These are phyloP conservation scores for Cephalopterus ornatus DNA, from an alignment of 2,113 vertebrate species.

Conservation along the genomic window DNA sequence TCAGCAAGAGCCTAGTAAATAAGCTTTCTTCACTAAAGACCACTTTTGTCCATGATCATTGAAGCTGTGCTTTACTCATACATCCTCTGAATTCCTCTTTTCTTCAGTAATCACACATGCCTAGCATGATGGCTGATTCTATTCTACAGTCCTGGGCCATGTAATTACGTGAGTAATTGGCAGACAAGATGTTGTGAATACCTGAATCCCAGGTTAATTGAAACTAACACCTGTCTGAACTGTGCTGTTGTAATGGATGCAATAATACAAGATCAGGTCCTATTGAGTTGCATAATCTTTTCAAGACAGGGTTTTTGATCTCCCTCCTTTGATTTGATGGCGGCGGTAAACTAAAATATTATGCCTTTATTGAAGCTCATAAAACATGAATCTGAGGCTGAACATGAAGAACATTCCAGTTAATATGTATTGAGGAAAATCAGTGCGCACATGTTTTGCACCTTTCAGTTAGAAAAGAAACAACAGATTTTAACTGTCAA, in stretches of 20 bases:
- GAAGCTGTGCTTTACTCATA: slow-evolving; percentile 65
- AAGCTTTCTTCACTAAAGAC: slow-evolving; percentile 55
- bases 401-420: slow-evolving; percentile 37
- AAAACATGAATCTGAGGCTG: slow-evolving; percentile 24
- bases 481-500: neutral
- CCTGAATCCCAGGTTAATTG: slow-evolving; percentile 78
- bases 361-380: slow-evolving; percentile 15
- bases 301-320: slow-evolving; percentile 58
- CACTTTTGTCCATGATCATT: slow-evolving; percentile 63
- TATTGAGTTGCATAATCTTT: slow-evolving; percentile 77
- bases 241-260: slow-evolving; percentile 67
- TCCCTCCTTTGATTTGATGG: slow-evolving; percentile 41
- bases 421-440: slow-evolving; percentile 28
- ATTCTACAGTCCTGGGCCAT: slow-evolving; percentile 74
- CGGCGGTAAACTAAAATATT: neutral
- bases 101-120: slow-evolving; percentile 79
- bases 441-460: neutral
- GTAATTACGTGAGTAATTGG: slow-evolving; percentile 80
- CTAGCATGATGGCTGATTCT: slow-evolving; percentile 74
- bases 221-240: slow-evolving; percentile 72
- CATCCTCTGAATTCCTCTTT: slow-evolving; percentile 72
- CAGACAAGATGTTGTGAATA: slow-evolving; percentile 72
- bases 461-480: slow-evolving; percentile 8
- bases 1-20: slow-evolving; percentile 35
- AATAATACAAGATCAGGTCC: slow-evolving; percentile 71